Base-by-base conservation (phyloP, 35 echinoderm and acorn worm species). In the Heliocidaris erythrogramma region DNA sequence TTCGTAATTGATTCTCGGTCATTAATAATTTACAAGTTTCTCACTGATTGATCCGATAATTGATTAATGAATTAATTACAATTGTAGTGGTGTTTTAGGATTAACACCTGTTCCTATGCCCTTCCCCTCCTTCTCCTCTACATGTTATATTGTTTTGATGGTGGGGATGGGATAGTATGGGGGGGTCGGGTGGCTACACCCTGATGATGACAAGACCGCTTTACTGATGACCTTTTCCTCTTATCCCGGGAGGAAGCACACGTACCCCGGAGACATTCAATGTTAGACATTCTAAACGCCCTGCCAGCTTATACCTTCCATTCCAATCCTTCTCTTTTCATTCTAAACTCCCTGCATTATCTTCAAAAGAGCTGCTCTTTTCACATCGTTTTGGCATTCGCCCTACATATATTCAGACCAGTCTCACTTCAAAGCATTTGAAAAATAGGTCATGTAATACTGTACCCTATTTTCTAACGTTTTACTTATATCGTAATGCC, bases 251-350 rank as follows among this genome's bases (percentile, higher is more conserved):
- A 78, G 65, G 65, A 78, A 78, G 7, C 65, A 27, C 21, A 7
- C 27, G 14, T 78, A 78, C 65, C 65, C 65, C 27, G 27, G 7
- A 78, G 65, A 78, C 65, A 78, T 78, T 78, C 65, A 78, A 78
- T 78, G 65, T 78, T 78, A 78, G 65, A 78, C 65, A 78, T 78
- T 18, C 65, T 78, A 78, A 78, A 78, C 65, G 65, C 65, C 65
- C 65, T n/a, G 60, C 9, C 65, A 17, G 21, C 21, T 5, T 78
- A n/a, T n/a, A n/a, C 65, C 7, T 78, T 78, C 65, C 18, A 78
- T 24, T 21, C 18, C 14, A 18, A 78, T 78, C 65, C 65, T 78
- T n/a, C 17, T 27, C 65, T 78, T n/a, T 78, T 42, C 35, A 42
- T 42, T 42, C 35, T 42, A 42, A 42, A 42, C 35, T 42, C 35